Conservation (phyloP, 30 jellyfish, hydroid and myxozoan genomes). For the Pelagia noctiluca region DNA sequence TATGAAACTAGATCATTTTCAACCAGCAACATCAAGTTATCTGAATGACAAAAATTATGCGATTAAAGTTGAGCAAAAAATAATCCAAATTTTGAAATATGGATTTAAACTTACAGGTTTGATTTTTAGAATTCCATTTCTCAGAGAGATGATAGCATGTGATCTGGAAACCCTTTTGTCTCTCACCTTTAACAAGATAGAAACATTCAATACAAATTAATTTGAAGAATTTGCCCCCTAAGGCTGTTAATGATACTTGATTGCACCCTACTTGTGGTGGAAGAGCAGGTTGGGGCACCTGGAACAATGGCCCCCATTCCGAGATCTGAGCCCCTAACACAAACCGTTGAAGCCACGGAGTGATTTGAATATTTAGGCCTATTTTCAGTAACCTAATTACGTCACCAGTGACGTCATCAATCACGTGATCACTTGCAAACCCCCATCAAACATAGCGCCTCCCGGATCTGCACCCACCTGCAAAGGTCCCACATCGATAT, state of each 20-base stretch:
- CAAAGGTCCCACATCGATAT: too few species aligned
- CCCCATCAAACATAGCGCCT: too few species aligned
- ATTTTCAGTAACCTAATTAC: too few species aligned
- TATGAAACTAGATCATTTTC: not conserved
- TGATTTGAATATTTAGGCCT: not conserved
- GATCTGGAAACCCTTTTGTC: conserved; percentile 82
- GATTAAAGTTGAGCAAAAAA: not conserved
- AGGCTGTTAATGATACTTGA: too few species aligned
- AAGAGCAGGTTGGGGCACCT: too few species aligned
- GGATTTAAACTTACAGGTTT: conserved; percentile 69
- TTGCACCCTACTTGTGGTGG: too few species aligned
- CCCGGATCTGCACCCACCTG: too few species aligned
- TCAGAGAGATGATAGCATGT: conserved; percentile 68
- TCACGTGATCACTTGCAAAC: too few species aligned
- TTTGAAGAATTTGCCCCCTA: too few species aligned
- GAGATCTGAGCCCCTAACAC: not conserved
- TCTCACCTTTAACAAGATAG: conserved; percentile 42
- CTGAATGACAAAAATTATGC: not conserved
- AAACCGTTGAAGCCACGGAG: not conserved
- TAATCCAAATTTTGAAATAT: not conserved
- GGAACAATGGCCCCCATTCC: not conserved
- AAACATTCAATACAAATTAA: not conserved
- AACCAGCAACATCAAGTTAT: not conserved
- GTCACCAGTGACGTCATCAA: too few species aligned
- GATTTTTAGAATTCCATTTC: conserved; percentile 43